Evolutionary conservation across 2,797 vertebrate genomes (phyloP).

Genomic region (Pygocentrus nattereri): DNA sequence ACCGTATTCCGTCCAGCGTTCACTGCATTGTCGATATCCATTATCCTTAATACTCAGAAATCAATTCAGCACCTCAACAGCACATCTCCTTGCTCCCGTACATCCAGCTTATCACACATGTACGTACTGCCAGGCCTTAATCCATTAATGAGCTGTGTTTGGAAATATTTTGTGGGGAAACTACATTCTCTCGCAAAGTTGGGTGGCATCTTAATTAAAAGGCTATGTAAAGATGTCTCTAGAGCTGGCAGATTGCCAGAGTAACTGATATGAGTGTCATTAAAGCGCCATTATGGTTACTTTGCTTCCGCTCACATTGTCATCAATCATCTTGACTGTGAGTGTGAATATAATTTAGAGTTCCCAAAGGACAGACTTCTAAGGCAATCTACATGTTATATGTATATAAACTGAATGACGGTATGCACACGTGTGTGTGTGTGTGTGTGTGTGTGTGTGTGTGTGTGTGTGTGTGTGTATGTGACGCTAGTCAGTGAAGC

Average conservation of each 20-base stretch:
- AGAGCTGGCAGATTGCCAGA: conserved; percentile 48
- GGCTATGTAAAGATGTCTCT: conserved; percentile 46
- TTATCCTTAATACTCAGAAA: conserved; percentile 32
- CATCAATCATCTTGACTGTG: conserved; percentile 54
- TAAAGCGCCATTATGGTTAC: conserved; percentile 62
- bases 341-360: conserved; percentile 60
- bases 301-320: conserved; percentile 53
- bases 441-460: conserved; percentile 16
- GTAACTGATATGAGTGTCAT: conserved; percentile 57
- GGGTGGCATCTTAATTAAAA: conserved; percentile 46
- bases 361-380: conserved; percentile 40
- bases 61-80: conserved; percentile 31
- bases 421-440: background rate
- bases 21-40: conserved; percentile 37
- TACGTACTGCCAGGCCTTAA: conserved; percentile 20
- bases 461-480: conserved; percentile 12
- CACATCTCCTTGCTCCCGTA: conserved; percentile 19
- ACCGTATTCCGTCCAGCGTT: conserved; percentile 18
- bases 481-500: conserved; percentile 50
- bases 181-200: conserved; percentile 29
- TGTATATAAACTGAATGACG: background rate
- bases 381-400: conserved; percentile 8
- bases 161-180: conserved; percentile 37
- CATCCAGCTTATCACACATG: conserved; percentile 26
- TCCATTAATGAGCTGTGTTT: conserved; percentile 48